These are phyloP conservation scores for Ctenodactylus gundi DNA, from an alignment of 2,113 vertebrate genomes.

Conservation along the genomic window DNA sequence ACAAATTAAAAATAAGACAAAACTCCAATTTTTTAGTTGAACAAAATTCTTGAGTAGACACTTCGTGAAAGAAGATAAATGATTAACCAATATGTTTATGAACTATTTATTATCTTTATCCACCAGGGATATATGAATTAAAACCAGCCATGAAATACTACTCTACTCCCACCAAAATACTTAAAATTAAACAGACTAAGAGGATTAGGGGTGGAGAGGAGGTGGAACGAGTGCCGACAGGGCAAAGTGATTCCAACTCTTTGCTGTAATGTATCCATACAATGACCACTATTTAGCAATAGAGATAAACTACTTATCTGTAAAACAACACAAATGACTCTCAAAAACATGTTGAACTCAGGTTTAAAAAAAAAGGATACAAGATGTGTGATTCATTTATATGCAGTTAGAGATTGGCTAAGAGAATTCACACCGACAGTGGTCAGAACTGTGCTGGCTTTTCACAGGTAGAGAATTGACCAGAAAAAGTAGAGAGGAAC, in stretches of 20 bases:
- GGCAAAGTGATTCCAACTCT: not conserved
- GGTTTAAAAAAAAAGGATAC: too few species aligned
- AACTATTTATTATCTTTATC: not conserved
- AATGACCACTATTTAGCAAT: not conserved
- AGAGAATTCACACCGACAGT: not conserved
- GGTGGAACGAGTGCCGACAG: accelerated
- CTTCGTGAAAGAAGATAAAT: not conserved
- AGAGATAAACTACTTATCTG: not conserved
- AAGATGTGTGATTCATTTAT: not conserved
- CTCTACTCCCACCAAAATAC: not conserved
- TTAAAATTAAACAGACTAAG: not conserved
- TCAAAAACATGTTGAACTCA: not conserved
- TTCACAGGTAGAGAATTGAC: too few species aligned
- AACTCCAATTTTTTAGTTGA: not conserved
- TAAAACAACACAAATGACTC: not conserved
- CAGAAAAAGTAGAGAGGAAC: not conserved
- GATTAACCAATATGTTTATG: not conserved
- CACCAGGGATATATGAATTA: not conserved
- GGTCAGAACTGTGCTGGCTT: not conserved
- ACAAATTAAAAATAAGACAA: not conserved
- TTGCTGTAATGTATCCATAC: not conserved
- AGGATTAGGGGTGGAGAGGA: too few species aligned
- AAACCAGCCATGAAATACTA: not conserved
- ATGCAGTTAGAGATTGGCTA: not conserved
- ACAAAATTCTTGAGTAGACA: not conserved